phyloP scores from a whole-genome alignment of 2,113 vertebrate species.

The Chaetodon auriga region DNA sequence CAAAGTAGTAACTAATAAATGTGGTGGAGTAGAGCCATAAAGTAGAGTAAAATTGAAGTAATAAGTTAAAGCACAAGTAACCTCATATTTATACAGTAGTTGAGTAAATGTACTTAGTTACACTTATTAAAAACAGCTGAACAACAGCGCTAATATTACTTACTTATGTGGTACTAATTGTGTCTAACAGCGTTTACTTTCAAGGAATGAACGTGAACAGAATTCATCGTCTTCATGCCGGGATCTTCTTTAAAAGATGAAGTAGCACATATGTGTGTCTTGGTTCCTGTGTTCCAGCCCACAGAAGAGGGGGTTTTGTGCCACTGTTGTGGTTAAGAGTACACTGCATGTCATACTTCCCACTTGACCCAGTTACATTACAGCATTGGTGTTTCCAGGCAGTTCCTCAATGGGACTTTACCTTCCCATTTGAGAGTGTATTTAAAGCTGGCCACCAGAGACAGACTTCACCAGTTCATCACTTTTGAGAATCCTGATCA shows the following conservation, averaged over 20 bases:
- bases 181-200: background rate
- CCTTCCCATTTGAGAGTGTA: conserved; percentile 20
- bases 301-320: conserved; percentile 1
- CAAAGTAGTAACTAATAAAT: background rate
- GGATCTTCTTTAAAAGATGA: background rate
- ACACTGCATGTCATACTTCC: conserved; percentile 1
- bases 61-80: background rate
- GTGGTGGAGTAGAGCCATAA: background rate
- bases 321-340: background rate
- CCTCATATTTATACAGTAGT: background rate
- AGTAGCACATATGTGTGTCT: background rate
- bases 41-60: no score
- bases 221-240: background rate
- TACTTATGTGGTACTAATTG: background rate
- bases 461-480: background rate
- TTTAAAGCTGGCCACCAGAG: conserved; percentile 49
- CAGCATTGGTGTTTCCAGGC: conserved; percentile 19
- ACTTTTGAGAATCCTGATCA: conserved; percentile 9
- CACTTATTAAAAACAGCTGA: background rate
- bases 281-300: background rate
- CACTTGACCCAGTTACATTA: conserved; percentile 28
- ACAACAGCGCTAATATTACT: background rate
- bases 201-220: background rate
- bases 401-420: background rate
- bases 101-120: background rate